These are phyloP conservation scores for Pipra filicauda DNA, from an alignment of 2,113 vertebrate genomes.

Conservation along the genomic window DNA sequence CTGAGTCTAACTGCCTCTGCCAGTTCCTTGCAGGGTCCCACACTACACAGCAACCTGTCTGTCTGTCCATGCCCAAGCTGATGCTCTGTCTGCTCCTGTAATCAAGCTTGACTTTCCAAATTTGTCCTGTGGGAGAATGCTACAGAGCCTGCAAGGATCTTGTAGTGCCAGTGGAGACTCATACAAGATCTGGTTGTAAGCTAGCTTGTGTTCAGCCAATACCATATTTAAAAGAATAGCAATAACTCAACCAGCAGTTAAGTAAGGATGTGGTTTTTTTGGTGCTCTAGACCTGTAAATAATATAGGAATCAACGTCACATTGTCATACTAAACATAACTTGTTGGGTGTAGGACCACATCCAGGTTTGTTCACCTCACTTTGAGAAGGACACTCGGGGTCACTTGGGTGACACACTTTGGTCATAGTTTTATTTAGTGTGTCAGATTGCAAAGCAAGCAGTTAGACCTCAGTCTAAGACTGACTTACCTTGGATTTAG, in stretches of 20 bases:
- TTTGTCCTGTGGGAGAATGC: neutral
- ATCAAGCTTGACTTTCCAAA: neutral
- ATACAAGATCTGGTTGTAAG: neutral
- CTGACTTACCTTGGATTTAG: neutral
- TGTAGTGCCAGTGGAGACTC: neutral
- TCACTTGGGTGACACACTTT: neutral
- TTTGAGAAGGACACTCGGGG: neutral
- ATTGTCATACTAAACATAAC: neutral
- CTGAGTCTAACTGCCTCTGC: neutral
- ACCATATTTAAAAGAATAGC: neutral
- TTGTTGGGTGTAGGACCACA: neutral
- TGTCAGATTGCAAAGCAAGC: neutral
- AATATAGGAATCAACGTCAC: neutral
- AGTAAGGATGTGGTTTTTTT: neutral
- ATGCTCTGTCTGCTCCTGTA: neutral
- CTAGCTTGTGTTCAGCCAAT: neutral
- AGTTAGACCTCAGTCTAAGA: neutral
- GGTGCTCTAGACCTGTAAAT: neutral
- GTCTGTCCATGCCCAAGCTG: neutral
- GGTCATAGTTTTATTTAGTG: rapidly evolving
- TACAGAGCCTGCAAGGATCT: neutral
- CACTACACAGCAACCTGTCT: neutral
- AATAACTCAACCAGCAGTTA: neutral
- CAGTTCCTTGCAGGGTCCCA: neutral
- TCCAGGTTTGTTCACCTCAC: neutral